Evolutionary conservation across 2,888 invertebrate genomes (phyloP).

Genomic region (Alsophila aescularia): DNA sequence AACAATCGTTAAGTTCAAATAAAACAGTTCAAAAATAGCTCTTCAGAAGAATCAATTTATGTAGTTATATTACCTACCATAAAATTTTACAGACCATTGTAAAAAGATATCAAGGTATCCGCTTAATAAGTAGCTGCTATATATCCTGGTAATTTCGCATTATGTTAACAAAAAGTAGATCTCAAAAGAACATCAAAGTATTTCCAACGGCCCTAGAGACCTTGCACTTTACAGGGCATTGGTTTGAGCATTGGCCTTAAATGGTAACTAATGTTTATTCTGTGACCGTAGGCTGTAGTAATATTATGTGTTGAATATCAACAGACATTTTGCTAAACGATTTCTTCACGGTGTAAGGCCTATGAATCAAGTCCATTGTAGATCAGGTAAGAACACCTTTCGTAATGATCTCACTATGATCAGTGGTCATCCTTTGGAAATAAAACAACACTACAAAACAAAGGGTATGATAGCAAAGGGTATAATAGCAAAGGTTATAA

Average conservation of each 20-base stretch:
- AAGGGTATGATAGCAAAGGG: background rate
- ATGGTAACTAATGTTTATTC: too few relatives aligned
- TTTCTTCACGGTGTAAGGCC: slow-evolving; percentile 13
- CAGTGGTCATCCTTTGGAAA: slow-evolving; percentile 29
- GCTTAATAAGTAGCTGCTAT: background rate
- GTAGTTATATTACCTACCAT: too few relatives aligned
- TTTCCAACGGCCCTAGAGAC: slow-evolving; percentile 24
- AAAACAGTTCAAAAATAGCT: too few relatives aligned
- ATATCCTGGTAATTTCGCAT: background rate
- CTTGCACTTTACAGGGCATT: slow-evolving; percentile 36
- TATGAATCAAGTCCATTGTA: slow-evolving; percentile 19
- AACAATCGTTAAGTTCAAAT: too few relatives aligned
- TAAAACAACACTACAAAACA: slow-evolving; percentile 3
- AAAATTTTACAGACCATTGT: too few relatives aligned
- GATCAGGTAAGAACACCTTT: slow-evolving; percentile 1
- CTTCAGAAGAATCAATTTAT: too few relatives aligned
- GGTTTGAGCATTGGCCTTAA: slow-evolving; percentile 11
- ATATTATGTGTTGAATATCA: slow-evolving; percentile 7
- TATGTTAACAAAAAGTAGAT: slow-evolving; percentile 16
- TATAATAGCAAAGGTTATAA: background rate
- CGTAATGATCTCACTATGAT: slow-evolving; percentile 22
- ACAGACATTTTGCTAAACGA: slow-evolving; percentile 26
- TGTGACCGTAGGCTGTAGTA: too few relatives aligned
- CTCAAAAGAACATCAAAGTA: slow-evolving; percentile 16
- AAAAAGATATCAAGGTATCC: background rate